These are phyloP conservation scores for Ciconia nigra DNA, from an alignment of 2,797 vertebrate genomes.

Conservation along the genomic window DNA sequence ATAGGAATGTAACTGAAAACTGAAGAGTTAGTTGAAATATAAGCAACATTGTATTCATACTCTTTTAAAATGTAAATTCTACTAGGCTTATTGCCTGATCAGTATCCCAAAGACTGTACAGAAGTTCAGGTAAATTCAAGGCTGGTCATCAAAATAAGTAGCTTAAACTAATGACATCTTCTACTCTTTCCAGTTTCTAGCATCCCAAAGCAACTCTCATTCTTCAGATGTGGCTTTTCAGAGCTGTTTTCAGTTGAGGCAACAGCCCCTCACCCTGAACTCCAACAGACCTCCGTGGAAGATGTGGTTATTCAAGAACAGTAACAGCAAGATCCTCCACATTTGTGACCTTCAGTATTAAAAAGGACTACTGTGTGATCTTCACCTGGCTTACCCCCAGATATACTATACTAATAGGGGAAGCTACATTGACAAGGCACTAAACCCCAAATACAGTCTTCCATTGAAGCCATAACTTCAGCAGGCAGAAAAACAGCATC, in stretches of 20 bases:
- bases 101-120: not conserved
- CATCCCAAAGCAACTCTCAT: not conserved
- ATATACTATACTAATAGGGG: not conserved
- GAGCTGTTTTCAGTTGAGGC: not conserved
- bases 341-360: not conserved
- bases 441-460: not conserved
- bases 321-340: not conserved
- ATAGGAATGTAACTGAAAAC: not conserved
- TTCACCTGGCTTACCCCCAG: not conserved
- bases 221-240: not conserved
- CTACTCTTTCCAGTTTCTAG: not conserved
- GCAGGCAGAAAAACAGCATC: not conserved
- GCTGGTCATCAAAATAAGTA: not conserved
- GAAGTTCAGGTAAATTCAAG: not conserved
- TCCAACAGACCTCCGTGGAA: not conserved
- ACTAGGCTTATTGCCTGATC: not conserved
- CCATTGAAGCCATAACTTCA: not conserved
- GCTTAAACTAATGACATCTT: not conserved
- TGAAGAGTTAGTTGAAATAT: not conserved
- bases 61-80: not conserved
- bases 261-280: not conserved
- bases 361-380: not conserved
- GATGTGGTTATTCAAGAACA: not conserved
- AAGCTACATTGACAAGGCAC: not conserved
- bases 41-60: not conserved